Conservation (phyloP, 2,113 vertebrate genomes). For the Heteronetta atricapilla region DNA sequence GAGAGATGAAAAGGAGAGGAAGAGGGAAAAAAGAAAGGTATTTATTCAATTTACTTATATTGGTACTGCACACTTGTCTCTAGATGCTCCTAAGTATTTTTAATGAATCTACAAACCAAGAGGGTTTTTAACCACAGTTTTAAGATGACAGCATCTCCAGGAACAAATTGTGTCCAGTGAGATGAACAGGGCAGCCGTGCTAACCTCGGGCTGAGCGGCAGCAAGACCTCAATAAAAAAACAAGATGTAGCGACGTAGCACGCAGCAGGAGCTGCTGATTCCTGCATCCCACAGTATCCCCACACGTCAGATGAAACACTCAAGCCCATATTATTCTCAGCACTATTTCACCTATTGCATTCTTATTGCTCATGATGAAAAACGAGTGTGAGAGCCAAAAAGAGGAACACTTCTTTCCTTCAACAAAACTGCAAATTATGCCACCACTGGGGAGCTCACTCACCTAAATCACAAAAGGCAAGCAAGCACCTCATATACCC, state of each 20-base stretch:
- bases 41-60: neutral
- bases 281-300: accelerated
- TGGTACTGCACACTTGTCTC: too few relatives aligned
- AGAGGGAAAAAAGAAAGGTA: too few relatives aligned
- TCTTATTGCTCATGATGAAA: neutral
- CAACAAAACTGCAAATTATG: neutral
- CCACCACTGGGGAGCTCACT: neutral
- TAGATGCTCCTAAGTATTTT: neutral
- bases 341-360: neutral
- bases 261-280: neutral
- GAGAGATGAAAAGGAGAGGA: neutral
- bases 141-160: neutral
- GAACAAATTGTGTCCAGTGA: neutral
- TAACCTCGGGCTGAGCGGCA: neutral
- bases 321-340: neutral
- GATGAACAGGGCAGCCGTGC: neutral
- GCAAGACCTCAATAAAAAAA: neutral
- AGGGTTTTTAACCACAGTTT: accelerated
- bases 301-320: neutral
- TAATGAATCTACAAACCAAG: accelerated
- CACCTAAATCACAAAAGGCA: neutral
- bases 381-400: neutral
- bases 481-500: neutral
- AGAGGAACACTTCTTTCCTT: conserved; percentile 8
- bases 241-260: neutral